Percentiles rank a stretch among this genome's conserved stretches.
Conservation (phyloP, 2,888 invertebrate genomes). For the Aproaerema taeniolella region DNA sequence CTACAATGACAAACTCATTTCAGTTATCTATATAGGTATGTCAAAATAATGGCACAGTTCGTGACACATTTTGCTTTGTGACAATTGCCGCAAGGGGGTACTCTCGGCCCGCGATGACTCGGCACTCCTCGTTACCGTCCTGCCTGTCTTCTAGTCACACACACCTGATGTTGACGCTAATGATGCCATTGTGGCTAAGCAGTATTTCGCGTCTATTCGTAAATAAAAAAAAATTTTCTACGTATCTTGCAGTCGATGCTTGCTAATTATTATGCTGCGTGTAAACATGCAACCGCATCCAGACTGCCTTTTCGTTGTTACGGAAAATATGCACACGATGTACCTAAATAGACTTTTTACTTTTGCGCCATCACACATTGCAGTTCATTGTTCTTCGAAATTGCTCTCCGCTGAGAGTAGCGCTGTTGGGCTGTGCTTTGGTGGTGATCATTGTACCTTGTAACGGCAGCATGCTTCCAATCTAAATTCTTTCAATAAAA, state of each 20-base stretch:
- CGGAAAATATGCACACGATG: conserved; percentile 62
- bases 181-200: conserved; percentile 44
- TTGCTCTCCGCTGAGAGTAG: conserved; percentile 65
- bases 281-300: conserved; percentile 36
- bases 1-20: no score
- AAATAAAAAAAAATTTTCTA: conserved; percentile 3
- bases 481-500: conserved; percentile 20
- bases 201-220: conserved; percentile 20
- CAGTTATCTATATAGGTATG: no score
- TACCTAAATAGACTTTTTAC: conserved; percentile 70
- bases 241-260: conserved; percentile 11
- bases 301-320: conserved; percentile 40
- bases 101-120: conserved; percentile 62
- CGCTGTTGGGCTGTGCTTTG: conserved; percentile 51
- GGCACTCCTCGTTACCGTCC: conserved; percentile 71
- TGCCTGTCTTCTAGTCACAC: conserved; percentile 49
- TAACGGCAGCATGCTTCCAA: conserved; percentile 33
- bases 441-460: conserved; percentile 41
- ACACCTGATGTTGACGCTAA: conserved; percentile 56
- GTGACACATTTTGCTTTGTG: conserved; percentile 67
- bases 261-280: conserved; percentile 40
- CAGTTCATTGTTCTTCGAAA: conserved; percentile 70
- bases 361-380: conserved; percentile 63
- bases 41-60: conserved; percentile 57
- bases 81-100: conserved; percentile 66